Evolutionary conservation across 2,797 vertebrate genomes (phyloP), one percentile per base, ranked within the genome.

Genomic region (Naso thynnoides): DNA sequence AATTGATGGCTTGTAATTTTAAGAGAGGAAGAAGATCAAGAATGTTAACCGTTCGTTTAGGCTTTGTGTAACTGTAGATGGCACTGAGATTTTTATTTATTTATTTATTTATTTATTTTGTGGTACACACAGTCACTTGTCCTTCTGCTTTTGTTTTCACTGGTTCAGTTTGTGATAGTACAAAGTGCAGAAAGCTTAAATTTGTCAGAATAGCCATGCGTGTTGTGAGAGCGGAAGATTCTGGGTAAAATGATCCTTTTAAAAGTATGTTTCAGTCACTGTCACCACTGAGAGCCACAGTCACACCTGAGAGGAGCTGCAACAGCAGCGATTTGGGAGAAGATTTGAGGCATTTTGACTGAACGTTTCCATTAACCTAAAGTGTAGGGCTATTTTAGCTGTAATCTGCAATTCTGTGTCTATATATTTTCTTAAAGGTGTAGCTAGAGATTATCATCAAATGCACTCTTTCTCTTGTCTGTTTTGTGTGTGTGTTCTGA

Each of bases 1-100:
- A 63, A 76, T 42, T 82, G 85, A 86, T 85, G 76, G 83, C 89
- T 86, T 66, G 41, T 70, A 60, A 66, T 67, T 65, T 52, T 76
- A 76, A 69, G 73, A 72, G 73, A 72, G 63, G 73, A 74, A 76
- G 66, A 82, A 61, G 73, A 50, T 79, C 56, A 54, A 54, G 52
- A 39, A 86, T 81, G 77, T 90, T 91, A 91, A 85, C 76, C 63
- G 68, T 75, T 76, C 79, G 88, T 91, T 85, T 85, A 76, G 69
- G 79, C 81, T 68, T 78, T 78, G 77, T 89, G 88, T n/a, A n/a
- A 83, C 81, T 83, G 78, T 70, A 67, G 58, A 66, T 74, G 73
- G 67, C 78, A 80, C 70, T 74, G 69, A 47, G 73, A 39, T 60
- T 75, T n/a, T 45, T 7, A 10, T 7, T 42, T 38, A 38, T 38